A percentile compares a stretch with the other conserved stretches of the same genome.
These are phyloP conservation scores for Habropoda laboriosa DNA, from an alignment of 1,140 invertebrate species.

Conservation along the genomic window DNA sequence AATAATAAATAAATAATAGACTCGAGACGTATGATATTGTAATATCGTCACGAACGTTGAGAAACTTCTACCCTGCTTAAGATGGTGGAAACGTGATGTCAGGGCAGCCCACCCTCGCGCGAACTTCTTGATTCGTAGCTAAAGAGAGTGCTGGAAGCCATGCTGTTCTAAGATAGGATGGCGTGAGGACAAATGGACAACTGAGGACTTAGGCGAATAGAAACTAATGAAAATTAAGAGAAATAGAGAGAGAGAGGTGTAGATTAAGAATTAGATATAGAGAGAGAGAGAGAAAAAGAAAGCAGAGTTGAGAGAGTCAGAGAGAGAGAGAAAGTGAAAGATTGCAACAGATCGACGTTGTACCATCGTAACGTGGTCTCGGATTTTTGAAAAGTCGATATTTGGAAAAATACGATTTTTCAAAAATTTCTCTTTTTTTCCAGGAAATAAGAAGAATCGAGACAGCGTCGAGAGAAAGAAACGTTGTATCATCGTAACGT, in stretches of 20 bases:
- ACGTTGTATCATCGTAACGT: too few relatives aligned
- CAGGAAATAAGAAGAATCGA: too few relatives aligned
- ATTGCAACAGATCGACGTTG: not conserved
- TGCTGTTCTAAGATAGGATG: constrained; percentile 71
- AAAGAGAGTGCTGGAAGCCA: constrained; percentile 75
- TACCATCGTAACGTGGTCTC: not conserved
- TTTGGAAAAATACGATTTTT: too few relatives aligned
- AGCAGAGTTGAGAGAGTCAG: not conserved
- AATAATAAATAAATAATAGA: constrained; percentile 8
- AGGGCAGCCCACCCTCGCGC: constrained; percentile 81
- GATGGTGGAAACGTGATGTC: constrained; percentile 62
- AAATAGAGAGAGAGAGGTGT: not conserved
- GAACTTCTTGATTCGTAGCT: constrained; percentile 75
- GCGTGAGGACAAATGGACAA: constrained; percentile 60
- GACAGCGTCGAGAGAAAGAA: too few relatives aligned
- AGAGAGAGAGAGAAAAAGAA: not conserved
- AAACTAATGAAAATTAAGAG: not conserved
- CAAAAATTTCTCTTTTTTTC: too few relatives aligned
- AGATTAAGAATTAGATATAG: not conserved
- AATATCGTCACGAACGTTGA: constrained; percentile 25
- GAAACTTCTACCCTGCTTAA: constrained; percentile 58
- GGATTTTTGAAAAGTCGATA: too few relatives aligned
- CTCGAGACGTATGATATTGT: constrained; percentile 6
- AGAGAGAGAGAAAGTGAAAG: not conserved
- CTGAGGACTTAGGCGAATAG: constrained; percentile 54